Evolutionary conservation across 2,113 vertebrate species (phyloP), one percentile per base, ranked within the genome.

Genomic region (Agelaius tricolor): DNA sequence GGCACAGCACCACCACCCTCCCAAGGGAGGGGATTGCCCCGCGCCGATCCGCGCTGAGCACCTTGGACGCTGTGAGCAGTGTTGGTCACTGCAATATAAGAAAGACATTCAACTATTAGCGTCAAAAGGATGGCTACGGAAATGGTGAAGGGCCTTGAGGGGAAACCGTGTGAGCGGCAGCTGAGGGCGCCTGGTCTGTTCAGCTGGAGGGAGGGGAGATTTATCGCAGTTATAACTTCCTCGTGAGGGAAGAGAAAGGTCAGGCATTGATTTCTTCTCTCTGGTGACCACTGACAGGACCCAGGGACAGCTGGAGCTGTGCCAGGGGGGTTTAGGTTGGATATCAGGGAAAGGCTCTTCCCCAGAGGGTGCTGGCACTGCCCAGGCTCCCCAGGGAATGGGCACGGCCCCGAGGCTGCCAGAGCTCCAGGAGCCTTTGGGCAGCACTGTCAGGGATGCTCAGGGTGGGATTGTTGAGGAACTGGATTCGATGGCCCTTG

Each of bases 271-370:
- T 49, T 7, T 55, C 13, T 20, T 44, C n/a, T 41, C 8, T 15
- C 16, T 27, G 35, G 14, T 47, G 49, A 18, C 10, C 26, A 13
- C 9, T 6, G 41, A 27, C n/a, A 57, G 31, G 0, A 18, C 4
- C 5, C 86, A 18, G 43, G 49, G 11, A 16, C 0, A 1, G 9
- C 49, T 65, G 58, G 31, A 51, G 22, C 7, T 20, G 22, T 15
- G 35, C 13, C 43, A 35, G 49, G 49, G 13, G 15, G 17, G 7
- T 0, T 27, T 1, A 5, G 31, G 17, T 1, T 0, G 41, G 26
- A 2, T 2, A 1, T 72, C 21, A 41, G 73, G 37, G 7, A 21
- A 49, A 57, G 35, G 31, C 0, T 37, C 21, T 65, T 15, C 20
- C 44, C 35, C 49, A 41, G 49, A 41, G 21, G 65, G 41, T 57